Evolutionary conservation across 2,113 vertebrate species (phyloP).

Genomic region (Actenoides hombroni): DNA sequence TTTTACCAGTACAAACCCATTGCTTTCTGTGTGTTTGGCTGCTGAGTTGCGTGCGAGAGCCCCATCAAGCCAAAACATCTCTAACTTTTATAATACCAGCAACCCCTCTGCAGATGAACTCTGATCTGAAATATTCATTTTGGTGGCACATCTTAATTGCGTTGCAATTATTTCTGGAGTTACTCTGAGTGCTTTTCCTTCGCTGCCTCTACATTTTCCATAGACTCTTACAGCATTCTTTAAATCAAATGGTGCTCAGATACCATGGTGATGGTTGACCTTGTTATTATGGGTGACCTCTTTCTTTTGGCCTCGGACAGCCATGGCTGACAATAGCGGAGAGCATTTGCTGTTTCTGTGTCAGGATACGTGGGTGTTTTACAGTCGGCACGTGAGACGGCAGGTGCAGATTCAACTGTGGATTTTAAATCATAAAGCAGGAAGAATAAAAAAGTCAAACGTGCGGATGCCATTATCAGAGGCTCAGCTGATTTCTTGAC

Average conservation of each 20-base stretch:
- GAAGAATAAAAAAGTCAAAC: background rate
- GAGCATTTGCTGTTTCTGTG: background rate
- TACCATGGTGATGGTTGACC: conserved; percentile 70
- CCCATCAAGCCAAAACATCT: background rate
- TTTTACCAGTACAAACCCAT: background rate
- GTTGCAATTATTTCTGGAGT: conserved; percentile 62
- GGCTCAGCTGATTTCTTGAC: conserved; percentile 61
- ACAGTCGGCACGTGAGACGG: background rate
- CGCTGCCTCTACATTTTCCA: conserved; percentile 41
- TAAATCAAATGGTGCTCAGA: conserved; percentile 60
- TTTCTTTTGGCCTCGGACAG: conserved; percentile 51
- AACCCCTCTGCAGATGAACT: background rate
- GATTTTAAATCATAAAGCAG: conserved; percentile 15
- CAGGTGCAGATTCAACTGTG: background rate
- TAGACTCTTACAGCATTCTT: conserved; percentile 53
- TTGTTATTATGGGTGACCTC: conserved; percentile 64
- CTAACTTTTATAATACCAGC: background rate
- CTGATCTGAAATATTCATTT: conserved; percentile 56
- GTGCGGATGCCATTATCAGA: background rate
- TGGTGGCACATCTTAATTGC: conserved; percentile 61
- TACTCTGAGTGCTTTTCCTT: conserved; percentile 49
- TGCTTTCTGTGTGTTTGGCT: background rate
- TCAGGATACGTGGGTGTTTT: background rate
- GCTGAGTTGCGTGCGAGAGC: background rate
- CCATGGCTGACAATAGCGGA: conserved; percentile 21